Evolutionary conservation across 2,888 invertebrate genomes (phyloP), one percentile per base, ranked within the genome.

Genomic region (Amiota communis): DNA sequence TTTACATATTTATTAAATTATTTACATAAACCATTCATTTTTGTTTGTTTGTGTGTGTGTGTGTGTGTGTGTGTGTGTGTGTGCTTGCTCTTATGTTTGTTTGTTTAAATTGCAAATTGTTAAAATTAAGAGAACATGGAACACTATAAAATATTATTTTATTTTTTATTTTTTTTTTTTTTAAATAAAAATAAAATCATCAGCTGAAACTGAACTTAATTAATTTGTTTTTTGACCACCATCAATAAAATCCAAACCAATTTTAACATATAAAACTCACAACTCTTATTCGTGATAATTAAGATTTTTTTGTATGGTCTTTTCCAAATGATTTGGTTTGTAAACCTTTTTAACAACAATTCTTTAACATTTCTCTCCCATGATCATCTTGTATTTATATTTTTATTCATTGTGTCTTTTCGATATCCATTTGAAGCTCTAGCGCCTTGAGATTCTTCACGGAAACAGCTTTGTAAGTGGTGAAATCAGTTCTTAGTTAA

Each of bases 1-100:
- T 83, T 85, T 79, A 80, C 81, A 85, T 84, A 79, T 85, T 85
- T 80, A 83, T 85, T 82, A 85, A 85, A 77, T 76, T 56, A 82
- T 85, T 85, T 85, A 79, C 82, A 83, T 81, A 76, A 77, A 72
- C 73, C 2, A 59, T 70, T 53, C 36, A 17, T 59, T 59, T 59
- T 4, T 59, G 46, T 59, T 4, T 59, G 46, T 47, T 63, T 63
- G 13, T 23, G 36, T 36, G 2, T 2, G 13, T 57, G 13, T 57
- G 4, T 63, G 13, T 46, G 46, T 63, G 11, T 36, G 13, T 46
- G 36, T 36, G 2, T 2, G 13, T 57, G 13, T 57, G 4, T 63
- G 13, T 46, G 46, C 46, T 2, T 36, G 13, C n/a, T 15, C n/a
- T 15, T 15, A 2, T 8, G 12, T n/a, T 1, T 53, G 53, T 15